phyloP scores from a whole-genome alignment of 2,888 invertebrate genomes.

The Hydriomena furcata region DNA sequence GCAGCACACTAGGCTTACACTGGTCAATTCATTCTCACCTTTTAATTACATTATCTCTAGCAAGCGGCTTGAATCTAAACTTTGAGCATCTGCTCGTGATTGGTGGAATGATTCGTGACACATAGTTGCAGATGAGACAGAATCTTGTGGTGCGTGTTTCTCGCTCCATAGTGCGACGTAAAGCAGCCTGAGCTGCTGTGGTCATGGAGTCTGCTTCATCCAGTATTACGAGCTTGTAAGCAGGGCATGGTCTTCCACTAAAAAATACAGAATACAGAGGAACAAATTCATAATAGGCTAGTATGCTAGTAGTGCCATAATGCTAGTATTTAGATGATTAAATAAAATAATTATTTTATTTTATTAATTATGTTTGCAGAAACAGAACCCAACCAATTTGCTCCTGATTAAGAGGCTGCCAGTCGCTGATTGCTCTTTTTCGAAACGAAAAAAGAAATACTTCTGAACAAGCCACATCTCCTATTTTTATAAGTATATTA shows the following conservation, averaged over 20 bases:
- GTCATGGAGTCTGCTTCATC: slow-evolving; percentile 99
- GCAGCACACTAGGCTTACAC: no score
- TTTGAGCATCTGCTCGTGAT: slow-evolving; percentile 99
- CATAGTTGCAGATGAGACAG: slow-evolving; percentile 99
- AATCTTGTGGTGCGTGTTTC: slow-evolving; percentile 97
- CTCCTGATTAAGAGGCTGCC: no score
- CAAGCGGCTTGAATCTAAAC: slow-evolving; percentile 97
- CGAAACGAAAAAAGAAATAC: no score
- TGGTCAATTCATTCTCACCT: slow-evolving; percentile 67
- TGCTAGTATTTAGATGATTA: no score
- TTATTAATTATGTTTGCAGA: no score
- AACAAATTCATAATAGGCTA: neutral
- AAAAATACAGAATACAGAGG: slow-evolving; percentile 17
- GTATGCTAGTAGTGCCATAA: no score
- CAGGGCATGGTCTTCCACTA: slow-evolving; percentile 94
- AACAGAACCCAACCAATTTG: no score
- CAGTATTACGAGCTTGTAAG: slow-evolving; percentile 97
- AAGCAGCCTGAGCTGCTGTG: slow-evolving; percentile 96
- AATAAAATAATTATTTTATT: no score
- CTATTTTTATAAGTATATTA: no score
- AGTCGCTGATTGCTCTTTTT: no score
- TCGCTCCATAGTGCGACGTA: slow-evolving; percentile 98
- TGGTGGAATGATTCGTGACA: slow-evolving; percentile 98
- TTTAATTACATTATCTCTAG: slow-evolving; percentile 86
- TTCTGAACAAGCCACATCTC: no score